A percentile compares a stretch with the other conserved stretches of the same genome.
phyloP scores from a whole-genome alignment of 2,888 invertebrate species.

The Toxonevra muliebris region DNA sequence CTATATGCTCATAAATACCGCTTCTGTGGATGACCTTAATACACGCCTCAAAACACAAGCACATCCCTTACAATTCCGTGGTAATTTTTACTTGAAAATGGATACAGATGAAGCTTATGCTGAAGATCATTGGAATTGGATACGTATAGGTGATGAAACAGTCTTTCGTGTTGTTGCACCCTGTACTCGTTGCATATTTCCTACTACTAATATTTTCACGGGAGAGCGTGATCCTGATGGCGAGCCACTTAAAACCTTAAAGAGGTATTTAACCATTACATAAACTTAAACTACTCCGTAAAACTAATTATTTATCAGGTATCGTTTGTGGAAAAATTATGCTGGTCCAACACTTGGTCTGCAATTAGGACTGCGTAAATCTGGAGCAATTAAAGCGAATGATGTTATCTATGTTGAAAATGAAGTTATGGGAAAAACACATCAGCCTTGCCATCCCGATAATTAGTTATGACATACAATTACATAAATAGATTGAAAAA shows the following conservation, averaged over 20 bases:
- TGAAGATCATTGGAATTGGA: constrained; percentile 78
- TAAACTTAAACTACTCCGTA: background rate
- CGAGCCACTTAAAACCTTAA: constrained; percentile 75
- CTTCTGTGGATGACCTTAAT: constrained; percentile 75
- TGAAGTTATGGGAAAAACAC: background rate
- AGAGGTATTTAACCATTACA: constrained; percentile 65
- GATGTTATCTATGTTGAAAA: constrained; percentile 67
- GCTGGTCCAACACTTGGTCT: constrained; percentile 67
- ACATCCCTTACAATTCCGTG: constrained; percentile 70
- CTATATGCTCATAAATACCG: constrained; percentile 74
- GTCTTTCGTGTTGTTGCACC: constrained; percentile 48
- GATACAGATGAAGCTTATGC: constrained; percentile 71
- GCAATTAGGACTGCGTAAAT: constrained; percentile 66
- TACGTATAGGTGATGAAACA: constrained; percentile 67
- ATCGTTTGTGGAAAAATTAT: constrained; percentile 48
- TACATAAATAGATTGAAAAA: background rate
- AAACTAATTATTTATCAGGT: constrained; percentile 33
- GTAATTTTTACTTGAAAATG: constrained; percentile 73
- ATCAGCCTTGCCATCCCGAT: background rate
- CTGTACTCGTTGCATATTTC: constrained; percentile 71
- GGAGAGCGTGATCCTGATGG: constrained; percentile 69
- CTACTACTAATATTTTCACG: constrained; percentile 75
- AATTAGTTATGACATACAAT: background rate
- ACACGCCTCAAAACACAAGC: constrained; percentile 67
- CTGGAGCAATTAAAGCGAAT: constrained; percentile 64